These are phyloP conservation scores for Chaetura pelagica DNA, from an alignment of 2,113 vertebrate genomes.

Conservation along the genomic window DNA sequence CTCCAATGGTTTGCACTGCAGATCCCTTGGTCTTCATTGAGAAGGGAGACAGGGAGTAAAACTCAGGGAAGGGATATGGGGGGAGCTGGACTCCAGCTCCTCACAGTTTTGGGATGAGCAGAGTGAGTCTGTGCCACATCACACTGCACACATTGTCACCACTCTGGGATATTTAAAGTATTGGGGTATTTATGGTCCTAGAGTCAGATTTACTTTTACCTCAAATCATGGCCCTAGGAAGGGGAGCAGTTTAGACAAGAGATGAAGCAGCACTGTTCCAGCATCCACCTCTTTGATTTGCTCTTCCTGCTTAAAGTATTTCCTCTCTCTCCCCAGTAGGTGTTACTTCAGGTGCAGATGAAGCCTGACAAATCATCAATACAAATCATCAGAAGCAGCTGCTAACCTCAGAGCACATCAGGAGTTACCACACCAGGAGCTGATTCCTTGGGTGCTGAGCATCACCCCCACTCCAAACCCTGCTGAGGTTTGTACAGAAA, in stretches of 20 bases:
- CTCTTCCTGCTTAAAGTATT: not conserved
- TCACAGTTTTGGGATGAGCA: not conserved
- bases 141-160: rapidly evolving
- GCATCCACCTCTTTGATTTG: not conserved
- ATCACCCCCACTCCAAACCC: not conserved
- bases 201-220: not conserved
- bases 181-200: not conserved
- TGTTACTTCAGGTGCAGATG: not conserved
- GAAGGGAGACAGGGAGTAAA: not conserved
- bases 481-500: not conserved
- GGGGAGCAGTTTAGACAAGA: not conserved
- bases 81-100: not conserved
- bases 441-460: not conserved
- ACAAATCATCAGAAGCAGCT: not conserved
- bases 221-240: not conserved
- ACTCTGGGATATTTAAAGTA: no score
- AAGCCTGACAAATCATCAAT: not conserved
- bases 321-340: not conserved
- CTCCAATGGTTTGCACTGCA: rapidly evolving
- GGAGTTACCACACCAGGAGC: not conserved
- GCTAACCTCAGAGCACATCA: not conserved
- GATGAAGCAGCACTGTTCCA: not conserved
- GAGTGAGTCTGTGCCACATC: not conserved
- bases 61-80: rapidly evolving
- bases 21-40: rapidly evolving